Conservation (phyloP, 2,113 vertebrate genomes). For the Actenoides hombroni region DNA sequence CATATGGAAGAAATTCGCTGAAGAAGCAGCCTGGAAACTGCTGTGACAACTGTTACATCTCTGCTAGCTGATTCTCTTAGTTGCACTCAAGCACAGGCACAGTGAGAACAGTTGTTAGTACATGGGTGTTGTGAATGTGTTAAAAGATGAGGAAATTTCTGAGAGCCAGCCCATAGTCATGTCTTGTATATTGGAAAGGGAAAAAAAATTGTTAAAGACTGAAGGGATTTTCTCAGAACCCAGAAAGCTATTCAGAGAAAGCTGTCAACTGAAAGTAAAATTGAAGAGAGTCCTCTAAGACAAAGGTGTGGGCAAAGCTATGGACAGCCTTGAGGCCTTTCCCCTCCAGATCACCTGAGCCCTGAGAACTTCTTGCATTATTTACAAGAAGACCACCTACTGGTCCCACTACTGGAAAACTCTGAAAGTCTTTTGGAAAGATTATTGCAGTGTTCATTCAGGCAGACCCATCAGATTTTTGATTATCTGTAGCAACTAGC, state of each 20-base stretch:
- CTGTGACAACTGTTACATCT: constrained; percentile 12
- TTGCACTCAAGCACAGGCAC: neutral
- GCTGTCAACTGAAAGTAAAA: neutral
- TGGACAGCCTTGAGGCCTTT: neutral
- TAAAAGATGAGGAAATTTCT: neutral
- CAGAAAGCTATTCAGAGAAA: neutral
- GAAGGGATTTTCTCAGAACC: neutral
- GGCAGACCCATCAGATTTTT: neutral
- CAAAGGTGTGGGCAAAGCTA: neutral
- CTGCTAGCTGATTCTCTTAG: neutral
- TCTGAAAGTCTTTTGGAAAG: neutral
- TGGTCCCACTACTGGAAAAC: neutral
- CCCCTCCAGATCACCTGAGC: neutral
- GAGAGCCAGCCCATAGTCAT: neutral
- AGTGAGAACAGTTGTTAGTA: neutral
- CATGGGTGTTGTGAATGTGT: neutral
- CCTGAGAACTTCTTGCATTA: neutral
- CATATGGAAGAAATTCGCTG: constrained; percentile 34
- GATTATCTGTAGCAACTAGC: neutral
- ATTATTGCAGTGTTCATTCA: neutral
- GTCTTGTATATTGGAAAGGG: neutral
- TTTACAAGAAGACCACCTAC: neutral
- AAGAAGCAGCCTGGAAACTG: neutral
- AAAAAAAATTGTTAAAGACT: neutral
- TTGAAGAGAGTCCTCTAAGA: neutral